These are phyloP conservation scores for Rhopalosiphum maidis DNA, from an alignment of 1,140 invertebrate genomes.

Conservation along the genomic window DNA sequence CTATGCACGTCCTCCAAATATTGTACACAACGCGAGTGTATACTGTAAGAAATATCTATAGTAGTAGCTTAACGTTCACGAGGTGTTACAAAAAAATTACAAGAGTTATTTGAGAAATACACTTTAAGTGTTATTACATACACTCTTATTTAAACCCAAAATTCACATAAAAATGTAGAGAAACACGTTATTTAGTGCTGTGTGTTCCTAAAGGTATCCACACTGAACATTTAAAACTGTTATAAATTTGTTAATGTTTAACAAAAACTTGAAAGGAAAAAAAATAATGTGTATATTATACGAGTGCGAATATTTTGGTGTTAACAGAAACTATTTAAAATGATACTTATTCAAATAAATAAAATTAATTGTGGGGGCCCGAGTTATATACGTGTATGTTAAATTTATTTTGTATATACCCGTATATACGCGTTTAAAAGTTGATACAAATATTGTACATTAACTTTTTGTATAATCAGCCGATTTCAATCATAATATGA, in stretches of 20 bases:
- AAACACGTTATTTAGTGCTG: not conserved
- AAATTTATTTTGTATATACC: not conserved
- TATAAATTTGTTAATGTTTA: not conserved
- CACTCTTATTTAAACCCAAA: not conserved
- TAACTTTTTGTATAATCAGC: not conserved
- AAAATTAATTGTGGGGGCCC: not conserved
- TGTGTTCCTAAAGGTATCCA: not conserved
- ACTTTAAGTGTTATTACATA: conserved; percentile 7
- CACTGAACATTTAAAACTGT: not conserved
- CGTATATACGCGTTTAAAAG: not conserved
- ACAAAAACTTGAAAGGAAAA: not conserved
- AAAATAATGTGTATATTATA: not conserved
- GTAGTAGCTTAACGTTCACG: not conserved
- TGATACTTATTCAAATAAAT: not conserved
- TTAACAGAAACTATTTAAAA: not conserved
- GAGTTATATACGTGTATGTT: not conserved
- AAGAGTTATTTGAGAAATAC: not conserved
- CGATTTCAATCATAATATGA: not conserved
- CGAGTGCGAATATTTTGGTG: not conserved
- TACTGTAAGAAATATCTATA: not conserved
- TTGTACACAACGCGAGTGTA: not conserved
- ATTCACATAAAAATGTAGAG: not conserved
- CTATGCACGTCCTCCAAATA: not conserved
- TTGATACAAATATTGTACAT: not conserved
- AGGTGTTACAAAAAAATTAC: conserved; percentile 11